These are phyloP conservation scores for Mesorhabditis spiculigera DNA, from an alignment of 2,888 invertebrate species.

Conservation along the genomic window DNA sequence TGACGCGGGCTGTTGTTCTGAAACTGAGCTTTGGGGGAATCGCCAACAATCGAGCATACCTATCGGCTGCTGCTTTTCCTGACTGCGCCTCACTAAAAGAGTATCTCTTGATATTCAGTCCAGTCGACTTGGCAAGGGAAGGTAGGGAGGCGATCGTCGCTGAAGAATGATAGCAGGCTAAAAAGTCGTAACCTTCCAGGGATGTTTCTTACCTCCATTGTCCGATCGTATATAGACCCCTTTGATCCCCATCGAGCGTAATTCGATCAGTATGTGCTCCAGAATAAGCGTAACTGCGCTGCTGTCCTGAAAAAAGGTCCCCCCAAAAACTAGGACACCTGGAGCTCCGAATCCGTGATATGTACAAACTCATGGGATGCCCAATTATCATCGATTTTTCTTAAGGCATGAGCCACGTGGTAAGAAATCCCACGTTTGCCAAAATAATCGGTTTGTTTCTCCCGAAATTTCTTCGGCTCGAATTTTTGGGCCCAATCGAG, in stretches of 20 bases:
- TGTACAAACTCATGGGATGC: constrained; percentile 13
- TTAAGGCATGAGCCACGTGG: constrained; percentile 11
- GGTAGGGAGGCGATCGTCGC: background rate
- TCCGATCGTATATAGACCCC: too few species aligned
- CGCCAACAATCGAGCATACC: too few species aligned
- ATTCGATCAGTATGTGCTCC: background rate
- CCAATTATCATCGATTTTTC: background rate
- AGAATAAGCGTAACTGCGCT: too few species aligned
- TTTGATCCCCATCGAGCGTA: too few species aligned
- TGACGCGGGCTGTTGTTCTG: constrained; percentile 6
- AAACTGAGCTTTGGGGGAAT: too few species aligned
- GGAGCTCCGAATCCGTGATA: too few species aligned
- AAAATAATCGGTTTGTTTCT: constrained; percentile 17
- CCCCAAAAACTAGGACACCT: too few species aligned
- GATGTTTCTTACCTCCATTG: too few species aligned
- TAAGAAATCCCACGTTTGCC: constrained; percentile 15
- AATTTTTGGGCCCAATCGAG: constrained; percentile 19
- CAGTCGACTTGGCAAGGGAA: background rate
- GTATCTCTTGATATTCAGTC: background rate
- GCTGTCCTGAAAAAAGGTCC: too few species aligned
- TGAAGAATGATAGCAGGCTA: constrained; percentile 12
- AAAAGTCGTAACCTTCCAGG: constrained; percentile 6
- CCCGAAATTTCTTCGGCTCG: constrained; percentile 9
- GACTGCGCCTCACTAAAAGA: constrained; percentile 10
- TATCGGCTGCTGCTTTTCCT: constrained; percentile 10